Percentiles rank a stretch among this genome's conserved stretches.
phyloP scores from a whole-genome alignment of 2,113 vertebrate genomes.

The Cromileptes altivelis region DNA sequence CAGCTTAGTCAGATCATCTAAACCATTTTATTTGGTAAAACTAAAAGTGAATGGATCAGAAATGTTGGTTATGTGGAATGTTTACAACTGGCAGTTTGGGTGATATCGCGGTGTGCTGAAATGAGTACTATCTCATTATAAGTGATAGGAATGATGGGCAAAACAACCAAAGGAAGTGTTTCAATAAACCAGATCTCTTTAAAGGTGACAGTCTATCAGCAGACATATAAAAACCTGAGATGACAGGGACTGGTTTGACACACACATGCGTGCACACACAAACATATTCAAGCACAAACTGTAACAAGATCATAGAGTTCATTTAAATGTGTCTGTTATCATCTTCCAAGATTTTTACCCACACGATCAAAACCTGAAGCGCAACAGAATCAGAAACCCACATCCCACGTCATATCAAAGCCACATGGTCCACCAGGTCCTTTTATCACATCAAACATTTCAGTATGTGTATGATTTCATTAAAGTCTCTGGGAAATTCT shows the following conservation, averaged over 20 bases:
- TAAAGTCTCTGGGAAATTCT: conserved; percentile 25
- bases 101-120: background rate
- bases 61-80: background rate
- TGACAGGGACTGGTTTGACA: background rate
- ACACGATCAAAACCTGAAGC: conserved; percentile 51
- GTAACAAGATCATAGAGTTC: conserved; percentile 20
- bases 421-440: conserved; percentile 39
- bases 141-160: conserved; percentile 15
- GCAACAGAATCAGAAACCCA: conserved; percentile 42
- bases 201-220: background rate
- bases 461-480: conserved; percentile 38
- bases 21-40: background rate
- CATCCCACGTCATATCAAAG: conserved; percentile 39
- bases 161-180: conserved; percentile 17
- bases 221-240: background rate
- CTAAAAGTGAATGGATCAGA: background rate
- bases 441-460: conserved; percentile 49
- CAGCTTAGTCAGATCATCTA: background rate
- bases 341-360: conserved; percentile 39
- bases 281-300: background rate
- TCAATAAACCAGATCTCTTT: background rate
- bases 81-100: background rate
- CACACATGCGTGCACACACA: background rate
- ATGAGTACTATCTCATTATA: conserved; percentile 51
- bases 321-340: conserved; percentile 40